These are phyloP conservation scores for Heliconius nattereri DNA, from an alignment of 1,140 invertebrate genomes.

Conservation along the genomic window DNA sequence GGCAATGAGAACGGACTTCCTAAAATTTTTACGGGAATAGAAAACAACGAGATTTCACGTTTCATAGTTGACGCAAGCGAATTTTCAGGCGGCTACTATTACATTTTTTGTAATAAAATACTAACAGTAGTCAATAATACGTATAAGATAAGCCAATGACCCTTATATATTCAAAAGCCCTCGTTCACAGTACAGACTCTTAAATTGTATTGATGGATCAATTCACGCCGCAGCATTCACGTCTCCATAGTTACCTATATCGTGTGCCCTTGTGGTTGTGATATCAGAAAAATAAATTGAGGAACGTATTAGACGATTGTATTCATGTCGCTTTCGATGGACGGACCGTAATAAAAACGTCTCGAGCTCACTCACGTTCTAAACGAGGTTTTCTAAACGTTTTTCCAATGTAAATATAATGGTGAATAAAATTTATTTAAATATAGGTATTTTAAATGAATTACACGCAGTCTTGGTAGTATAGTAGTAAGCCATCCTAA, in stretches of 20 bases:
- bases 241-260: conserved; percentile 39
- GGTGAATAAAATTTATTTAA: too few relatives aligned
- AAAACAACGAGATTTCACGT: too few relatives aligned
- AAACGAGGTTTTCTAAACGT: not conserved
- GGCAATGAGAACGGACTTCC: too few relatives aligned
- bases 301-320: conserved; percentile 33
- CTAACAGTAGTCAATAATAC: not conserved
- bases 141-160: conserved; percentile 50
- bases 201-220: conserved; percentile 51
- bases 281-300: conserved; percentile 40
- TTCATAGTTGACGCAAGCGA: too few relatives aligned
- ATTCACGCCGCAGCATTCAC: conserved; percentile 45
- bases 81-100: too few relatives aligned
- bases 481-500: too few relatives aligned
- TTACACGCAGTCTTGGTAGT: too few relatives aligned
- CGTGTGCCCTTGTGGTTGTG: conserved; percentile 43
- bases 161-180: conserved; percentile 51
- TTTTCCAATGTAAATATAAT: not conserved
- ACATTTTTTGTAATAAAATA: not conserved
- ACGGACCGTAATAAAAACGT: not conserved
- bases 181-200: conserved; percentile 26
- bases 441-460: too few relatives aligned
- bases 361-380: not conserved
- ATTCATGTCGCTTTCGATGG: conserved; percentile 30
- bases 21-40: too few relatives aligned